Evolutionary conservation across 2,113 vertebrate species (phyloP).

Genomic region (Ramphastos sulfuratus): DNA sequence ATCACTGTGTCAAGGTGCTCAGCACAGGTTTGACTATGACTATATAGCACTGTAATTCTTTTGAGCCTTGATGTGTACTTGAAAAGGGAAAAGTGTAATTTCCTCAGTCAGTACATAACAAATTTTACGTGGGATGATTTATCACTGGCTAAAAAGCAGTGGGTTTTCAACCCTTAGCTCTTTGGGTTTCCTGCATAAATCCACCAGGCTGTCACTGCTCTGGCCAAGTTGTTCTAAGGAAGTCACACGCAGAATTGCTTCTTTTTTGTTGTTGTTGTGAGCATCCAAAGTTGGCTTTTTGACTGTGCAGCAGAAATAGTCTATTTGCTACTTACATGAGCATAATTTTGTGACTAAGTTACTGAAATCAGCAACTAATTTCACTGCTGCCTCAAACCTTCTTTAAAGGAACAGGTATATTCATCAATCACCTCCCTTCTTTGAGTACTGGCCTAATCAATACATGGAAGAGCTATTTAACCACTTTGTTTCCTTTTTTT

Average conservation of each 20-base stretch:
- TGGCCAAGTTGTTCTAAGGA: background rate
- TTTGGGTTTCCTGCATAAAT: background rate
- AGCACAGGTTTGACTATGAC: background rate
- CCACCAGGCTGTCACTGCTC: background rate
- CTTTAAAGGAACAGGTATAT: slow-evolving; percentile 56
- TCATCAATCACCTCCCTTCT: slow-evolving; percentile 55
- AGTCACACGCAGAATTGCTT: background rate
- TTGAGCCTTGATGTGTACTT: background rate
- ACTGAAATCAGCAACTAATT: slow-evolving; percentile 64
- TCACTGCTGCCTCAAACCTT: slow-evolving; percentile 31
- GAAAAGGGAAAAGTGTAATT: background rate
- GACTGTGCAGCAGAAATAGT: slow-evolving; percentile 48
- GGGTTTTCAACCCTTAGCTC: background rate
- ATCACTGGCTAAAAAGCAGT: background rate
- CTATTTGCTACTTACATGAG: slow-evolving; percentile 27
- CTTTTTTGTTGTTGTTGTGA: background rate
- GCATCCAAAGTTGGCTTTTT: slow-evolving; percentile 41
- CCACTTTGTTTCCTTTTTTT: no score
- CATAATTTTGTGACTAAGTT: slow-evolving; percentile 48
- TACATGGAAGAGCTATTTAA: slow-evolving; percentile 23
- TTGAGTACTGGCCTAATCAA: slow-evolving; percentile 21
- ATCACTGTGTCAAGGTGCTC: background rate
- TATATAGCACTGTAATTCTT: background rate
- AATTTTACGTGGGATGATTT: background rate
- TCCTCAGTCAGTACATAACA: background rate